A percentile compares a stretch with the other conserved stretches of the same genome.
These are phyloP conservation scores for Ispidina lecontei DNA, from an alignment of 2,797 vertebrate species.

Conservation along the genomic window DNA sequence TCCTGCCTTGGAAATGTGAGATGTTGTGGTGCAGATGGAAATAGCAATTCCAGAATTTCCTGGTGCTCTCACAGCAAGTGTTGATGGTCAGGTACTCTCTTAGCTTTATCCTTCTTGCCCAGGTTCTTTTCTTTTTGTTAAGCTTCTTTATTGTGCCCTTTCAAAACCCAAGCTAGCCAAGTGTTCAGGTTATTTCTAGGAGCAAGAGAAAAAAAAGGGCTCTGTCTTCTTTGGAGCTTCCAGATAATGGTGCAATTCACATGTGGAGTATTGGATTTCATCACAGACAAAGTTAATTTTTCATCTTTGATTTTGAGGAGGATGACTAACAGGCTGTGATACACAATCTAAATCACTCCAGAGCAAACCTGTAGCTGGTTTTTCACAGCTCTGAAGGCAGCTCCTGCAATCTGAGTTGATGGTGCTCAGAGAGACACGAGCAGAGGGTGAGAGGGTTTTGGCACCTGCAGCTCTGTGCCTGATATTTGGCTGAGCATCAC, in stretches of 20 bases:
- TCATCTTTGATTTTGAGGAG: not conserved
- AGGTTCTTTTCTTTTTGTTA: not conserved
- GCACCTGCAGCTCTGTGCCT: not conserved
- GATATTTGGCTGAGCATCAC: not conserved
- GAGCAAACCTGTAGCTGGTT: not conserved
- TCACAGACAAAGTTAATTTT: not conserved
- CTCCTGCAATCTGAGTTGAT: not conserved
- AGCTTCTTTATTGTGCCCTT: not conserved
- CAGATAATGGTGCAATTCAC: not conserved
- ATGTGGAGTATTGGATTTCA: not conserved
- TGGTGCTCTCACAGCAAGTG: not conserved
- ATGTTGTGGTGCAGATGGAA: not conserved
- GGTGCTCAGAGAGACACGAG: not conserved
- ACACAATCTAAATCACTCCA: not conserved
- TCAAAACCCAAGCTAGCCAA: not conserved
- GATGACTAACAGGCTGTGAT: not conserved
- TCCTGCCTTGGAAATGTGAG: not conserved
- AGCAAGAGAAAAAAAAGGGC: not conserved
- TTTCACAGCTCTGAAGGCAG: not conserved
- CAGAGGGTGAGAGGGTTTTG: not conserved
- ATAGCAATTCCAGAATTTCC: not conserved
- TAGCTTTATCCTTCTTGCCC: not conserved
- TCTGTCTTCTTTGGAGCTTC: not conserved
- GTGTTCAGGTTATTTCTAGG: not conserved
- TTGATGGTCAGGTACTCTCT: not conserved